Evolutionary conservation across 2,888 invertebrate genomes (phyloP).

Genomic region (Lepas anatifera): DNA sequence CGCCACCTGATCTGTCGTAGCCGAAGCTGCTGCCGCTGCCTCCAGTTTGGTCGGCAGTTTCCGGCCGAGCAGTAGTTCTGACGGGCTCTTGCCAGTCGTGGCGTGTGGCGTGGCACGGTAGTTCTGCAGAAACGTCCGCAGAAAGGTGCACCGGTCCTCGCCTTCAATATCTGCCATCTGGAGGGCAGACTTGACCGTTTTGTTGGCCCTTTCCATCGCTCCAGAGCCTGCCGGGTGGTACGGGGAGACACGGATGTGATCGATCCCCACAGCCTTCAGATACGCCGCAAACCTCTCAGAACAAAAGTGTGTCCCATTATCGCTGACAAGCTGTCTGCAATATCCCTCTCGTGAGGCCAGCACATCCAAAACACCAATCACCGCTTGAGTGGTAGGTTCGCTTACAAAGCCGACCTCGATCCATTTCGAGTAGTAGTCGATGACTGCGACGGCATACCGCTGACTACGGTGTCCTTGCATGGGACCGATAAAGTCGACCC

Average conservation of each 20-base stretch:
- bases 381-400: background rate
- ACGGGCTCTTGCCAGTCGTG: background rate
- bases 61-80: background rate
- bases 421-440: background rate
- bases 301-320: background rate
- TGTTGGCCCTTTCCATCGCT: background rate
- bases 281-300: background rate
- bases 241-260: background rate
- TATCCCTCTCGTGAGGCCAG: background rate
- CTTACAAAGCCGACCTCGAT: background rate
- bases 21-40: too few species aligned
- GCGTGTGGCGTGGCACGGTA: background rate
- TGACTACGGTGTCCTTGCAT: background rate
- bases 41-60: background rate
- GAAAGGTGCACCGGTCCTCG: background rate
- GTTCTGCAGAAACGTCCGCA: background rate
- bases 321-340: background rate
- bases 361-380: background rate
- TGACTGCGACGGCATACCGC: background rate
- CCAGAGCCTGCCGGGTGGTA: background rate
- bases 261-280: background rate
- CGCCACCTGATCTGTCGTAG: too few species aligned
- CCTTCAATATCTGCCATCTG: background rate
- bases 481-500: background rate
- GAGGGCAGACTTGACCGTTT: background rate